Evolutionary conservation across 2,113 vertebrate species (phyloP), one percentile per base, ranked within the genome.

Genomic region (Tympanuchus pallidicinctus): DNA sequence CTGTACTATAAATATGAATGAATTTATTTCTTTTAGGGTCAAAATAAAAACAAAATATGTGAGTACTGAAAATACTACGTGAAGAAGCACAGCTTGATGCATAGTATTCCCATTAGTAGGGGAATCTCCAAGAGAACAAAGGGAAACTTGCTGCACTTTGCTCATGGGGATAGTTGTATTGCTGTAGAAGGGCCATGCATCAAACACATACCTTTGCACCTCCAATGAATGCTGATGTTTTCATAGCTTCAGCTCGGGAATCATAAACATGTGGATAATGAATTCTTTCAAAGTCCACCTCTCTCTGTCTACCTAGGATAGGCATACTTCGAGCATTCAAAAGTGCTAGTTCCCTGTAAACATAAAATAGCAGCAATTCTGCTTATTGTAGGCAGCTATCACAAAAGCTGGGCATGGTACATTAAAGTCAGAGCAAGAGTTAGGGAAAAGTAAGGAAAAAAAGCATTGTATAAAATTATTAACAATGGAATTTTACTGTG

Each of bases 241-340:
- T 99, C 60, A 98, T 97, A 82, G 99, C 99, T 96, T 99, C 98
- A n/a, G 98, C 98, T 64, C 98, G 98, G 82, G 98, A 96, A 96
- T 99, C 99, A 82, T 99, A 99, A 83, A 99, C 99, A 73, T 99
- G 98, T 3, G 99, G 99, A 92, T 99, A 99, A 64, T 89, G 98
- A 78, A 99, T 97, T 67, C 97, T 98, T 93, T 99, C 98, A 1
- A 97, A 94, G 16, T 98, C 98, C 10, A 36, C 34, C 34, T 98
- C 98, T 92, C 98, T 96, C 19, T 98, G 98, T 50, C 98, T 98
- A 60, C 95, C 70, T 42, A 99, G 91, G 45, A 99, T 86, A 1
- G 99, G 98, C 42, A 98, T 95, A 8, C 56, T 97, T 17, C 98
- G 98, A 77, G 99, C 98, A 20, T 97, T 99, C 95, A 98, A 65